Evolutionary conservation across 2,888 invertebrate genomes (phyloP), one percentile per base, ranked within the genome.

Genomic region (Trachelus tabidus): DNA sequence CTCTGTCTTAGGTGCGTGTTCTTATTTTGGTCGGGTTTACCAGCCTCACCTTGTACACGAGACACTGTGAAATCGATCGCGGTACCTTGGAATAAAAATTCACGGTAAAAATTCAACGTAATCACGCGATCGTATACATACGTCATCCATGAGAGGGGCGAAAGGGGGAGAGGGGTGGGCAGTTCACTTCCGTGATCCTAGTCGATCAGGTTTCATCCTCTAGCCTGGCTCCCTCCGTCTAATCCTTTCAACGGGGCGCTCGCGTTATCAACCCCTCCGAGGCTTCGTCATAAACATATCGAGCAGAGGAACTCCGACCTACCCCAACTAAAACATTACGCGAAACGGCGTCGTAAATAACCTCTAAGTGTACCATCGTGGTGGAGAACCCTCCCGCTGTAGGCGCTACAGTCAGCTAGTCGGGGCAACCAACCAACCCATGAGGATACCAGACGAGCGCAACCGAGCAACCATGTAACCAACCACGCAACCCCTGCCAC

Each of bases 301-400:
- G 86, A 82, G 83, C 85, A 77, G 76, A 71, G 31, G n/a, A 76
- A 69, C 81, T 84, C 82, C 83, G 89, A 90, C 90, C 90, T 90
- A 84, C 87, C 90, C 83, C 87, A 90, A 90, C 87, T 85, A 83
- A 88, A 89, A 89, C 87, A 85, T 89, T 87, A 84, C 85, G 84
- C 87, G 88, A 87, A 91, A 91, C 88, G 86, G 85, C 88, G 85
- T 87, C 90, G 88, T 91, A 91, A 91, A 91, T 91, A 91, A 90
- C 87, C 84, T 85, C 89, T 88, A 88, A 90, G 87, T 89, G 87
- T 87, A 83, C 84, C 86, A 83, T 85, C 86, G 86, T 79, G 71
- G 34, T 56, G 23, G 56, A 56, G 23, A 23, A 56, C 23, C 56
- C 56, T 82, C 79, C 80, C 83, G 82, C 81, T 83, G 82, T 82